Conservation (phyloP, 1,140 invertebrate species). For the Propsilocerus akamusi region DNA sequence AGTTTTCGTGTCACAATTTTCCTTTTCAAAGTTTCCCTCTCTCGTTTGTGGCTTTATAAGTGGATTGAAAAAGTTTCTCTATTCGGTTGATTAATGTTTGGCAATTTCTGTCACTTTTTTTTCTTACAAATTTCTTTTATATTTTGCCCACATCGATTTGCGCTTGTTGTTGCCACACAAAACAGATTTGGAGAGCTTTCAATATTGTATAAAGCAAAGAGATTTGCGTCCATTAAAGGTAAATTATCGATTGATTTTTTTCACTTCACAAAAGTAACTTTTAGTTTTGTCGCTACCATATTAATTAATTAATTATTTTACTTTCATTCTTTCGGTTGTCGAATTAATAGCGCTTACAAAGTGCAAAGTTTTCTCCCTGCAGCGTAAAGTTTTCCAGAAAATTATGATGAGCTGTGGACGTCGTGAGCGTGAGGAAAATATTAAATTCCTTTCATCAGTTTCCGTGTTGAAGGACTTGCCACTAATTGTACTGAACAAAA, state of each 20-base stretch:
- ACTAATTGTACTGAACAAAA: slow-evolving; percentile 63
- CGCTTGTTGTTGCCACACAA: neutral
- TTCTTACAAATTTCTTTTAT: neutral
- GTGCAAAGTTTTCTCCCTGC: slow-evolving; percentile 74
- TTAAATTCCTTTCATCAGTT: slow-evolving; percentile 70
- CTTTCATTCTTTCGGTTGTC: neutral
- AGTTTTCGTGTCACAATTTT: neutral
- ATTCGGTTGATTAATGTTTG: neutral
- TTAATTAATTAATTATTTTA: slow-evolving; percentile 5
- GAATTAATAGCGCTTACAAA: slow-evolving; percentile 46
- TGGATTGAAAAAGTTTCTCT: neutral
- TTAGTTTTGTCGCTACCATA: slow-evolving; percentile 1
- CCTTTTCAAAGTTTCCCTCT: neutral
- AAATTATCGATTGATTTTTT: slow-evolving; percentile 13
- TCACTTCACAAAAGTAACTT: neutral
- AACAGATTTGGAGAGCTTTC: neutral
- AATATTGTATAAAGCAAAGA: slow-evolving; percentile 79
- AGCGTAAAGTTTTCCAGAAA: slow-evolving; percentile 68
- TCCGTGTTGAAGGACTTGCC: slow-evolving; percentile 64
- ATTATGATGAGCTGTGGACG: slow-evolving; percentile 72
- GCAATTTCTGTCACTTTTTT: neutral
- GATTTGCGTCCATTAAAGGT: slow-evolving; percentile 70
- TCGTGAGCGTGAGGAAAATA: slow-evolving; percentile 59
- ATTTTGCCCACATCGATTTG: neutral
- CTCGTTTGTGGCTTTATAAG: neutral